phyloP scores from a whole-genome alignment of 2,113 vertebrate species.

The Amblyornis subalaris region DNA sequence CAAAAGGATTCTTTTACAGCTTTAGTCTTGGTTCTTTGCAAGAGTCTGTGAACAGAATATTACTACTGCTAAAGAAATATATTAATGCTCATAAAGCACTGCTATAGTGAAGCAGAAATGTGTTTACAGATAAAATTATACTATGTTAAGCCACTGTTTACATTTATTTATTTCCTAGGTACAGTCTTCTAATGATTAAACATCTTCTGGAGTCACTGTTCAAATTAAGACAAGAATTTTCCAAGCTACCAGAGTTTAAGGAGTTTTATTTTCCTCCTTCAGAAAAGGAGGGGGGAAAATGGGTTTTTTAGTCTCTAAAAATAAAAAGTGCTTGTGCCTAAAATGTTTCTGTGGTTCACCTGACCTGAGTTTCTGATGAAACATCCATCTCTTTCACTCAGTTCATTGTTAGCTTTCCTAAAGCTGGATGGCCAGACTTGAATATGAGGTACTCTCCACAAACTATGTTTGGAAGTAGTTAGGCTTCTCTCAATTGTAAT shows the following conservation, averaged over 20 bases:
- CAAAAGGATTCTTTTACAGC: background rate
- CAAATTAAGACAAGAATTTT: background rate
- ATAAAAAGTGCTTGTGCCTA: background rate
- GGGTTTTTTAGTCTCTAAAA: background rate
- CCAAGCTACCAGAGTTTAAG: background rate
- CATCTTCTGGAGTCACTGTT: background rate
- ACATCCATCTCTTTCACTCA: background rate
- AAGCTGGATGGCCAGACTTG: background rate
- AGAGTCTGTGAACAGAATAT: background rate
- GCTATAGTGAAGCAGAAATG: background rate
- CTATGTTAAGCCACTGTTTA: background rate
- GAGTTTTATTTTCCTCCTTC: background rate
- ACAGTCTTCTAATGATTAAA: background rate
- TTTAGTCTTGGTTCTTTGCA: background rate
- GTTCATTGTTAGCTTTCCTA: background rate
- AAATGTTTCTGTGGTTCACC: background rate
- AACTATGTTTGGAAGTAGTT: background rate
- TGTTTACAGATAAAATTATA: background rate
- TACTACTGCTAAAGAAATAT: background rate
- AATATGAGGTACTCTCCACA: background rate
- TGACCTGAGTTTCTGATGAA: background rate
- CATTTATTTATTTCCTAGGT: background rate
- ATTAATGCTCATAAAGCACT: background rate
- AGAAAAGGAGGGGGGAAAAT: background rate
- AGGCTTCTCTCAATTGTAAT: background rate